A percentile compares a stretch with the other conserved stretches of the same genome.
These are phyloP conservation scores for Tetragnatha montana DNA, from an alignment of 2,888 invertebrate genomes.

Conservation along the genomic window DNA sequence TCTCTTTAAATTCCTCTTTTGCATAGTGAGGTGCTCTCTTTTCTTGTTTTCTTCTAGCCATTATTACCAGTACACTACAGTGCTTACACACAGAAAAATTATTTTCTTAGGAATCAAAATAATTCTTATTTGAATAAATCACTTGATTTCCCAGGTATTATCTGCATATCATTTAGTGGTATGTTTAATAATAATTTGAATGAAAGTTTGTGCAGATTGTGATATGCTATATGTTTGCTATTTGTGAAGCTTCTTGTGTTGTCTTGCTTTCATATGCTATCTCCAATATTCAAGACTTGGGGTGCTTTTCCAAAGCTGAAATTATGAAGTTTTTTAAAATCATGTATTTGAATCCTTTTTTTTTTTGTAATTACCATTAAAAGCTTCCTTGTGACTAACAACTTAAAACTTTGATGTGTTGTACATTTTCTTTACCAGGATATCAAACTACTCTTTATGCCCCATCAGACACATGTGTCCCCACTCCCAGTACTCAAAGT, in stretches of 20 bases:
- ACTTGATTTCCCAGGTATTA: no score
- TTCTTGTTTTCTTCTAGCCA: no score
- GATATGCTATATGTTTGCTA: background rate
- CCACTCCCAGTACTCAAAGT: constrained; percentile 65
- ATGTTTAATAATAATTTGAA: no score
- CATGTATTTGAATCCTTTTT: background rate
- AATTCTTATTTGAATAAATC: no score
- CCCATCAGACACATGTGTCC: constrained; percentile 62
- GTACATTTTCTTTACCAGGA: constrained; percentile 33
- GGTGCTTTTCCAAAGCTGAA: background rate
- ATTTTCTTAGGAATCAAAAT: no score
- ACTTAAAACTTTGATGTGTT: background rate
- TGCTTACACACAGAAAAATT: no score
- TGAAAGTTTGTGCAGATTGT: no score
- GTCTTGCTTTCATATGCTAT: background rate
- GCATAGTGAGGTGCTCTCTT: no score
- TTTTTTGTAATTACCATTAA: background rate
- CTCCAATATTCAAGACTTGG: background rate
- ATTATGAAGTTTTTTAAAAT: background rate
- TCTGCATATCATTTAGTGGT: no score
- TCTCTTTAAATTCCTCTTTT: no score
- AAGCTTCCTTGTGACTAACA: background rate
- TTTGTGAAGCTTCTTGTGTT: constrained; percentile 2
- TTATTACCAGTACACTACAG: no score
- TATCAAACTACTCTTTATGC: constrained; percentile 66